phyloP scores from a whole-genome alignment of 2,797 vertebrate genomes.

The Linurgus olivaceus region DNA sequence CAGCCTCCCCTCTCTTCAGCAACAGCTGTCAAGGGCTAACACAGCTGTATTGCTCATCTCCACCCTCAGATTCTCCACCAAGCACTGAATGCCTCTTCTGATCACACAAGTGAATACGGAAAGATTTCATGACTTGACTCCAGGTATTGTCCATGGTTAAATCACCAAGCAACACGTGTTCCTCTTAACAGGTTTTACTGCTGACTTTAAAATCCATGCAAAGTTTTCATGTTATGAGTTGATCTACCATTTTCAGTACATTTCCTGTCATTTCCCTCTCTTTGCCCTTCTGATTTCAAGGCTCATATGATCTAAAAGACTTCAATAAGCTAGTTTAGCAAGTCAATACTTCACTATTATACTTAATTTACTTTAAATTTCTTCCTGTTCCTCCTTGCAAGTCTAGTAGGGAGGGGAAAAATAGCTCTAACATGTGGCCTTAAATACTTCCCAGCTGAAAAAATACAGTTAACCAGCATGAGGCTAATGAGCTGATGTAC shows the following conservation, averaged over 20 bases:
- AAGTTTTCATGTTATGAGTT: neutral
- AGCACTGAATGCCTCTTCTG: neutral
- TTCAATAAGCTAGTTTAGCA: neutral
- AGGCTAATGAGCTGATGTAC: conserved; percentile 38
- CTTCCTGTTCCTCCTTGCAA: conserved; percentile 26
- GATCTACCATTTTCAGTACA: neutral
- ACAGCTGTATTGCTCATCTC: neutral
- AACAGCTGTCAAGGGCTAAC: neutral
- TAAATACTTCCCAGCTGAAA: conserved; percentile 48
- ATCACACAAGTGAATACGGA: neutral
- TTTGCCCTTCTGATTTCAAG: neutral
- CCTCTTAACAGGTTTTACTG: neutral
- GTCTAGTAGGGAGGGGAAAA: conserved; percentile 21
- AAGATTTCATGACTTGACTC: neutral
- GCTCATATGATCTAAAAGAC: neutral
- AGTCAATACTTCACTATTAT: conserved; percentile 1
- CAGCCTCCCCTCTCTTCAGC: neutral
- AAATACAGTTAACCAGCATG: conserved; percentile 32
- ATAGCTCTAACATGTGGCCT: conserved; percentile 8
- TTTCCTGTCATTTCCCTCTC: neutral
- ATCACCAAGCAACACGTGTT: neutral
- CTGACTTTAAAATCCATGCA: neutral
- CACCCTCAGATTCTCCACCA: neutral
- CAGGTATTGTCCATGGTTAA: neutral
- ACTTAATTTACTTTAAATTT: conserved; percentile 32